These are phyloP conservation scores for Parazoanthus atlanticus DNA, from an alignment of 92 coral and sea anemone genomes.

Conservation along the genomic window DNA sequence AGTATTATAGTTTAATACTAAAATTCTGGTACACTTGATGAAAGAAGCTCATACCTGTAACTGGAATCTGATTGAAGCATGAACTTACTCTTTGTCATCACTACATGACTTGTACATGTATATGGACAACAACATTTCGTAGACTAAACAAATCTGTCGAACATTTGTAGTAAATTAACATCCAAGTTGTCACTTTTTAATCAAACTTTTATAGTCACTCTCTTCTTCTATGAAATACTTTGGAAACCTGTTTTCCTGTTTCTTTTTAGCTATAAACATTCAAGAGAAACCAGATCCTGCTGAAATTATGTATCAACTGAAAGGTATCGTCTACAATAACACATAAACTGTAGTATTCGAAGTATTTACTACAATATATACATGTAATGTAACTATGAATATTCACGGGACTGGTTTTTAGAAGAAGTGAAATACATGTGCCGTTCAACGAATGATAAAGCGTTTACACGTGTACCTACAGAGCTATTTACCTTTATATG, in stretches of 20 bases:
- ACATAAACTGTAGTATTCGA: neutral
- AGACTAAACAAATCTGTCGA: neutral
- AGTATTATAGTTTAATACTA: no score
- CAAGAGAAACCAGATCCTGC: constrained; percentile 93
- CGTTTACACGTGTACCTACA: no score
- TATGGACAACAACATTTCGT: neutral
- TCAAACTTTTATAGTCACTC: neutral
- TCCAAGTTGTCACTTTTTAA: neutral
- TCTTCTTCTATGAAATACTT: neutral
- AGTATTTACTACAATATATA: neutral
- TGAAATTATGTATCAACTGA: constrained; percentile 84
- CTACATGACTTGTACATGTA: no score
- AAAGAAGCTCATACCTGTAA: no score
- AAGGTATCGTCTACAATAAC: constrained; percentile 59
- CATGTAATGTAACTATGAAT: neutral
- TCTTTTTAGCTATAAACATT: constrained; percentile 43
- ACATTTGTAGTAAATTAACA: neutral
- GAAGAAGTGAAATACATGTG: no score
- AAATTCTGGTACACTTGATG: no score
- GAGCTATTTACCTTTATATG: neutral
- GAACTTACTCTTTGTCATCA: no score
- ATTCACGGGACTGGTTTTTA: no score
- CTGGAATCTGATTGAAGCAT: no score
- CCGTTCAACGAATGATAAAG: neutral
- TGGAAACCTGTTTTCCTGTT: neutral